Evolutionary conservation across 2,797 vertebrate genomes (phyloP).

Genomic region (Scarus forsteni): DNA sequence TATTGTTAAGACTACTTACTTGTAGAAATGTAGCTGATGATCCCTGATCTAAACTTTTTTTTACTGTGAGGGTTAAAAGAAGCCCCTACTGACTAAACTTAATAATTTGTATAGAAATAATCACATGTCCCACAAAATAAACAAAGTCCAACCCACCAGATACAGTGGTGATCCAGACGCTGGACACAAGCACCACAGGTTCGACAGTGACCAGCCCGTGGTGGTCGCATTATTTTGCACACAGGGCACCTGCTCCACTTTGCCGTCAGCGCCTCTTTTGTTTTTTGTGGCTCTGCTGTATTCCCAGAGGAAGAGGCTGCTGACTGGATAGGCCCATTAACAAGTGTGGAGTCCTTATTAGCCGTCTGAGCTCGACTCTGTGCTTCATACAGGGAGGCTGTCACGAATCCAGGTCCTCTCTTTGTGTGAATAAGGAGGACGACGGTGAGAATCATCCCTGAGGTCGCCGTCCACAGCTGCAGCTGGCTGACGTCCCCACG

Average conservation of each 20-base stretch:
- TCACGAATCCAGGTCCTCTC: constrained; percentile 89
- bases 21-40: no score
- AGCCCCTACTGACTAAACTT: no score
- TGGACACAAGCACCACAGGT: constrained; percentile 75
- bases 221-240: constrained; percentile 88
- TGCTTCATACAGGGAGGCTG: constrained; percentile 13
- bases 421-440: constrained; percentile 87
- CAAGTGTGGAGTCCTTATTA: constrained; percentile 13
- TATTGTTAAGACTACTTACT: no score
- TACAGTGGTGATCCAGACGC: constrained; percentile 80
- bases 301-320: constrained; percentile 31
- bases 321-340: constrained; percentile 53
- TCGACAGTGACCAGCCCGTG: constrained; percentile 78
- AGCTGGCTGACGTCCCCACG: constrained; percentile 80
- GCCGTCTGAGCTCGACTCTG: constrained; percentile 31
- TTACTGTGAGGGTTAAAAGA: no score
- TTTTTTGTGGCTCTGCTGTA: constrained; percentile 41
- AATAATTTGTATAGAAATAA: no score
- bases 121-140: no score
- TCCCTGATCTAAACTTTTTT: no score
- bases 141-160: constrained; percentile 74
- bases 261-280: constrained; percentile 20
- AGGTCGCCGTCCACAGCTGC: constrained; percentile 84
- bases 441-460: constrained; percentile 87
- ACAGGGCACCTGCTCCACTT: constrained; percentile 78